Evolutionary conservation across 2,113 vertebrate genomes (phyloP).

Genomic region (Glaucidium brasilianum): DNA sequence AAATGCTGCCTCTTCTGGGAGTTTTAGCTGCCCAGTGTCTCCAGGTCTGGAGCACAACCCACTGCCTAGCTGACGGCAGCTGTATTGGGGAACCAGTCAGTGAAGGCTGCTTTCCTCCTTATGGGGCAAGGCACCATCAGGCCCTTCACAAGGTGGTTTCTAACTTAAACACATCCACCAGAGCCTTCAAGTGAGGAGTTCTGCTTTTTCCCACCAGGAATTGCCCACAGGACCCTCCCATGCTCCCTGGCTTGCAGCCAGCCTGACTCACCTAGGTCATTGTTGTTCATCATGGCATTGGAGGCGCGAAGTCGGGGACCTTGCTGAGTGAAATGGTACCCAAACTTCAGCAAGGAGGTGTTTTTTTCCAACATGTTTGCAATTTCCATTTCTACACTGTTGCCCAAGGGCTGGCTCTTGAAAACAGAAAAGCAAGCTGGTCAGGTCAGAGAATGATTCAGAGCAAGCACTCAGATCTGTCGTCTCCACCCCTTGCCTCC

Average conservation of each 20-base stretch:
- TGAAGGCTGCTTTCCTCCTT: not conserved
- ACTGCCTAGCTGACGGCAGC: not conserved
- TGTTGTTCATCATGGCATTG: slow-evolving; percentile 98
- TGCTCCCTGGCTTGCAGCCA: not conserved
- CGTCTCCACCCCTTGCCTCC: not conserved
- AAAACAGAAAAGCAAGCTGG: not conserved
- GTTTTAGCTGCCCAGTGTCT: not conserved
- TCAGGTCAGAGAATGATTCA: not conserved
- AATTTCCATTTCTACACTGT: slow-evolving; percentile 99
- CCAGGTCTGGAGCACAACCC: not conserved
- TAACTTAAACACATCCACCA: not conserved
- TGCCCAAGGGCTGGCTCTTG: slow-evolving; percentile 95
- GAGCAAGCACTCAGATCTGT: not conserved
- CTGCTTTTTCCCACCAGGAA: not conserved
- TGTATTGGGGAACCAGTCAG: not conserved
- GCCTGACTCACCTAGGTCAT: slow-evolving; percentile 88
- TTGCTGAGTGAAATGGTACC: slow-evolving; percentile 98
- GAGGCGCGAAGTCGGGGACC: slow-evolving; percentile 92
- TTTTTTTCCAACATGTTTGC: slow-evolving; percentile 96
- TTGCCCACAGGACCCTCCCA: not conserved
- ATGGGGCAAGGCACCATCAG: not conserved
- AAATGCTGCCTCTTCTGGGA: not conserved
- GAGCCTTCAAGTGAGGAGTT: not conserved
- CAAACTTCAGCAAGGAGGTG: slow-evolving; percentile 89
- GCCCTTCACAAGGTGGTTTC: not conserved